These are phyloP conservation scores for Globia sparganii DNA, from an alignment of 2,888 invertebrate genomes.

Conservation along the genomic window DNA sequence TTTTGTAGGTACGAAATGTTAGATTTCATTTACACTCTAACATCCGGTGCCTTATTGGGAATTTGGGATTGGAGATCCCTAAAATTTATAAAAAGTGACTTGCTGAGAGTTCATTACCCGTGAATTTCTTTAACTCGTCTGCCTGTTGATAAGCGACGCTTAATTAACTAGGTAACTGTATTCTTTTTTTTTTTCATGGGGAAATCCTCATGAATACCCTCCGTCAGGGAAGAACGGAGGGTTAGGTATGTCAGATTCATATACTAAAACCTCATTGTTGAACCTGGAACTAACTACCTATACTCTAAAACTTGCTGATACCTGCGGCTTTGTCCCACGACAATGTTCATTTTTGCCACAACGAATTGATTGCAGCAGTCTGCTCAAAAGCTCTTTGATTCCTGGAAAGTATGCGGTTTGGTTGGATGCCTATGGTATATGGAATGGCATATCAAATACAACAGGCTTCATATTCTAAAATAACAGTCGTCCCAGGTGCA, in stretches of 20 bases:
- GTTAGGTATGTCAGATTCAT: not conserved
- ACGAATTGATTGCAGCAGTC: not conserved
- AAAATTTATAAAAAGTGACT: constrained; percentile 8
- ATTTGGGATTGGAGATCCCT: constrained; percentile 9
- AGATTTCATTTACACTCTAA: constrained; percentile 19
- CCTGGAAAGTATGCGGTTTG: not conserved
- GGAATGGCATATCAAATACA: not conserved
- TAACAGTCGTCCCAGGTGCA: not conserved
- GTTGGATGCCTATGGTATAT: not conserved
- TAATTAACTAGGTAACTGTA: not conserved
- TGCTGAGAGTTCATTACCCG: constrained; percentile 25
- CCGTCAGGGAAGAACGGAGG: too few species aligned
- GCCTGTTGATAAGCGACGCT: not conserved
- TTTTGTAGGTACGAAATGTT: constrained; percentile 9
- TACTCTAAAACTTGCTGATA: not conserved
- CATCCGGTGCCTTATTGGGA: constrained; percentile 5
- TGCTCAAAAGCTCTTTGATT: not conserved
- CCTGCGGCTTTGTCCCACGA: not conserved
- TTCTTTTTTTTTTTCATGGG: not conserved
- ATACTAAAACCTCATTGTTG: not conserved
- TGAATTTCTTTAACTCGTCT: not conserved
- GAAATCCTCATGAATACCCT: too few species aligned
- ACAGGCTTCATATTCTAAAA: not conserved
- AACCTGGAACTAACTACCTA: not conserved
- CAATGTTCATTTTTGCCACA: not conserved